These are phyloP conservation scores for Solenodon paradoxus DNA, from an alignment of 2,113 vertebrate genomes.

Conservation along the genomic window DNA sequence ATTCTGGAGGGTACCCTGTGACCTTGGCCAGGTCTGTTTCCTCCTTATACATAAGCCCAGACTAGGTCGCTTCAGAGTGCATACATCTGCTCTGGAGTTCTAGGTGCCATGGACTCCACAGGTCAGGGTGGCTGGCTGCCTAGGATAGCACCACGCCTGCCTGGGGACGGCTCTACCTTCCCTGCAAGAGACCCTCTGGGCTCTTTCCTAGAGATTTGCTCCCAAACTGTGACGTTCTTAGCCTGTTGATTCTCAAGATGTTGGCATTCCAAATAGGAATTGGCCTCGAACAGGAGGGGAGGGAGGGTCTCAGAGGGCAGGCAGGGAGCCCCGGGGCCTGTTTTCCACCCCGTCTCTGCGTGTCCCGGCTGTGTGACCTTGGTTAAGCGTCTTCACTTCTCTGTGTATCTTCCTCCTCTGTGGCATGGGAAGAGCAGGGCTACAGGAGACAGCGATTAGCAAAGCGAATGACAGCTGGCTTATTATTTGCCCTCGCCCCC, in stretches of 20 bases:
- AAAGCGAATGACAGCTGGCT: background rate
- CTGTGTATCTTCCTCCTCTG: background rate
- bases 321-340: background rate
- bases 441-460: accelerated
- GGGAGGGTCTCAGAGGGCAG: background rate
- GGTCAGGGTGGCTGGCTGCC: background rate
- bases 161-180: background rate
- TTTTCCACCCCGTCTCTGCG: background rate
- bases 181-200: background rate
- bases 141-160: background rate
- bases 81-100: background rate
- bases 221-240: background rate
- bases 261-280: background rate
- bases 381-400: background rate
- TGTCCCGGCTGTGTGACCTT: constrained; percentile 25
- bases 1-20: background rate
- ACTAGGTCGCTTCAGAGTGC: background rate
- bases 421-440: background rate
- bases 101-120: too few relatives aligned
- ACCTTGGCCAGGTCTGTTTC: constrained; percentile 12
- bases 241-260: background rate
- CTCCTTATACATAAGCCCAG: background rate
- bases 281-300: background rate
- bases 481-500: background rate
- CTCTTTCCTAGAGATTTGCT: background rate